Evolutionary conservation across 2,888 invertebrate species (phyloP).

Genomic region (Tetropium fuscum): DNA sequence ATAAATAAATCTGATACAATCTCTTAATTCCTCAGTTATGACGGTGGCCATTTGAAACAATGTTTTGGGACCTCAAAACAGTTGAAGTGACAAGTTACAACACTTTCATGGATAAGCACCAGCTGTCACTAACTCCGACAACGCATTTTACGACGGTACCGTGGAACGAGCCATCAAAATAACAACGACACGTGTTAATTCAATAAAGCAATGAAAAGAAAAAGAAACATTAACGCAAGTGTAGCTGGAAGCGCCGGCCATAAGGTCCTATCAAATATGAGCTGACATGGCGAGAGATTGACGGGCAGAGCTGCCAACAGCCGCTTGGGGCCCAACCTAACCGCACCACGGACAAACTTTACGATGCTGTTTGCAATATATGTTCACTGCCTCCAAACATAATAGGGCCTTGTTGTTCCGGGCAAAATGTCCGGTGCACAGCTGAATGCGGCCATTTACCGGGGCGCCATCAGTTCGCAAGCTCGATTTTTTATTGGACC

Average conservation of each 20-base stretch:
- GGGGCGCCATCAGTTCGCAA: too few relatives aligned
- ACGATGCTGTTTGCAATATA: constrained; percentile 17
- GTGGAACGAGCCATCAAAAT: not conserved
- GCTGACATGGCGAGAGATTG: constrained; percentile 31
- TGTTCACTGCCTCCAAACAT: constrained; percentile 9
- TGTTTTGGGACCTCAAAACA: too few relatives aligned
- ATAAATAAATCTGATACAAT: too few relatives aligned
- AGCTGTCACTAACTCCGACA: too few relatives aligned
- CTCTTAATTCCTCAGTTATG: too few relatives aligned
- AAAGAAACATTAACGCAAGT: constrained; percentile 20
- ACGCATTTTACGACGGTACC: not conserved
- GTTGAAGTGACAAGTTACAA: too few relatives aligned
- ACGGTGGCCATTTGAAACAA: too few relatives aligned
- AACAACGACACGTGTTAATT: constrained; percentile 21
- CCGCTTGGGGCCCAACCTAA: constrained; percentile 31
- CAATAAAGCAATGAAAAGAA: constrained; percentile 22
- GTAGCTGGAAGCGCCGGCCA: constrained; percentile 14
- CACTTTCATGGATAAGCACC: too few relatives aligned
- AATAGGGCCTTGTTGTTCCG: constrained; percentile 10
- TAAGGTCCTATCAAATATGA: constrained; percentile 9
- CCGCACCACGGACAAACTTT: constrained; percentile 23
- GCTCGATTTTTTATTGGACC: too few relatives aligned
- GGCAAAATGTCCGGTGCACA: constrained; percentile 4
- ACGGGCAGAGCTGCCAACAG: constrained; percentile 40
- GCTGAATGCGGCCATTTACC: not conserved